A percentile compares a stretch with the other conserved stretches of the same genome.
phyloP scores from a whole-genome alignment of 1,140 invertebrate genomes.

The Drosophila sp. region DNA sequence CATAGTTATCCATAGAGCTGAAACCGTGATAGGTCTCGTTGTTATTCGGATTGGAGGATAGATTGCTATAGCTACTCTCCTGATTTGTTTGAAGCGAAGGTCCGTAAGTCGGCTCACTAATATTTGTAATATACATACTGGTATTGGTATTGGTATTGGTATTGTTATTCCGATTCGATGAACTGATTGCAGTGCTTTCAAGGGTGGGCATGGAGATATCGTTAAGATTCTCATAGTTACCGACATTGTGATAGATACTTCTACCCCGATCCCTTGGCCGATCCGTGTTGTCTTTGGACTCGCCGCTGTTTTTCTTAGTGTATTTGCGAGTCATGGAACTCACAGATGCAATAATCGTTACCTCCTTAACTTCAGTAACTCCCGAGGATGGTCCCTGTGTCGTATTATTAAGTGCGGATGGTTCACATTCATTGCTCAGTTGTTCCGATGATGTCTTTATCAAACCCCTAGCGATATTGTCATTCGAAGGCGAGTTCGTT shows the following conservation, averaged over 20 bases:
- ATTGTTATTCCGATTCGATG: background rate
- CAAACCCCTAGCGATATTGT: background rate
- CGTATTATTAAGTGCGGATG: background rate
- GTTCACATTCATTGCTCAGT: slow-evolving; percentile 1
- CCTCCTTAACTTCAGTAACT: slow-evolving; percentile 13
- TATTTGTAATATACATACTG: slow-evolving; percentile 6
- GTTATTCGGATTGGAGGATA: background rate
- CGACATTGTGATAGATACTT: background rate
- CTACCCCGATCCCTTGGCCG: background rate
- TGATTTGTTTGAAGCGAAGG: slow-evolving; percentile 19
- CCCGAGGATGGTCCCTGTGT: background rate
- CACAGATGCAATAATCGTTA: slow-evolving; percentile 23
- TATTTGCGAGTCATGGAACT: slow-evolving; percentile 1
- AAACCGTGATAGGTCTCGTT: background rate
- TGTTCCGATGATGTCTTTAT: background rate
- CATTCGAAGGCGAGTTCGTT: background rate
- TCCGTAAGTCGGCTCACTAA: slow-evolving; percentile 14
- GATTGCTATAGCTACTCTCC: background rate
- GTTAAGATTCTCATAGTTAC: slow-evolving; percentile 15
- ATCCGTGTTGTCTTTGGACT: background rate
- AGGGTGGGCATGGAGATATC: slow-evolving; percentile 38
- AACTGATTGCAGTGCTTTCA: background rate
- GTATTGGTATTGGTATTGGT: background rate
- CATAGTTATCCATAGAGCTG: slow-evolving; percentile 51
- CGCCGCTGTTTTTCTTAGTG: background rate